These are phyloP conservation scores for Notolepis coatsorum DNA, from an alignment of 2,797 vertebrate genomes.

Conservation along the genomic window DNA sequence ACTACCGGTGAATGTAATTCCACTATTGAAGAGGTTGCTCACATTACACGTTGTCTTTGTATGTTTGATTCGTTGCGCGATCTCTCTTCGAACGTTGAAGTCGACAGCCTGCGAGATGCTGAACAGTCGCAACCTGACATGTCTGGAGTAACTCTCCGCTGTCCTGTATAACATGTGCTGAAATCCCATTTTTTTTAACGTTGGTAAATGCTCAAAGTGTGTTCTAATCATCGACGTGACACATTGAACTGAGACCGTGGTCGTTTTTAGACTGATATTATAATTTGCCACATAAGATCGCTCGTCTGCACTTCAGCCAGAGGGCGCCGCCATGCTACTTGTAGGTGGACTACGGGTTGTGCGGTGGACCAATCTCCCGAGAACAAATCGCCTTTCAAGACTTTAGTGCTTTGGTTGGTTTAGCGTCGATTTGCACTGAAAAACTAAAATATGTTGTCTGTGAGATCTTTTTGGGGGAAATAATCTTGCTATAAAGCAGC, in stretches of 20 bases:
- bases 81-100: neutral
- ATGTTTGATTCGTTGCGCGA: neutral
- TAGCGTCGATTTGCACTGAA: too few relatives aligned
- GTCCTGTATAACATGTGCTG: conserved; percentile 54
- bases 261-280: accelerated
- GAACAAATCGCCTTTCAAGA: neutral
- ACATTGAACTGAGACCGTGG: accelerated
- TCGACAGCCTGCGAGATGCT: conserved; percentile 11
- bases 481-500: too few relatives aligned
- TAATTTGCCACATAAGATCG: neutral
- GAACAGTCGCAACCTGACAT: conserved; percentile 15
- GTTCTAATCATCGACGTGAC: too few relatives aligned
- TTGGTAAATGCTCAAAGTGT: neutral
- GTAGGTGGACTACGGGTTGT: conserved; percentile 46
- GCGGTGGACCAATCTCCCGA: conserved; percentile 25
- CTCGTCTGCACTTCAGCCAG: neutral
- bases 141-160: conserved; percentile 32
- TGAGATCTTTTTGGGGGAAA: too few relatives aligned
- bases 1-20: neutral
- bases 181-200: conserved; percentile 59
- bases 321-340: conserved; percentile 66
- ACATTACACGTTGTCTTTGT: neutral
- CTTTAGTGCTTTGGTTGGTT: too few relatives aligned
- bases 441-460: too few relatives aligned
- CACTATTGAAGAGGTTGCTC: neutral